These are phyloP conservation scores for Euleptes europaea DNA, from an alignment of 2,113 vertebrate species.

Conservation along the genomic window DNA sequence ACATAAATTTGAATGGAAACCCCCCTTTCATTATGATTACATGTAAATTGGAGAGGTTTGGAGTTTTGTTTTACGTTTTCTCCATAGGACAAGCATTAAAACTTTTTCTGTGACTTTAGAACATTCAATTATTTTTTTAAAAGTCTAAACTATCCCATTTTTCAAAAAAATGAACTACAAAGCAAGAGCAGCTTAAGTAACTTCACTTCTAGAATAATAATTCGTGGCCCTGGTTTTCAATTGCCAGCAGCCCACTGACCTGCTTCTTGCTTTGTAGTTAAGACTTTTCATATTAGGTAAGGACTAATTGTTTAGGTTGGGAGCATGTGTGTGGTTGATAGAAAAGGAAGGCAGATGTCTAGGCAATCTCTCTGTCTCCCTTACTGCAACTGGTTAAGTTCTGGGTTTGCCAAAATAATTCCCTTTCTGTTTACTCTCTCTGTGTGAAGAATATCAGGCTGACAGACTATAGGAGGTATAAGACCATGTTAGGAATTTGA, in stretches of 20 bases:
- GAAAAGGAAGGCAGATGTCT: background rate
- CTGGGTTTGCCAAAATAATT: background rate
- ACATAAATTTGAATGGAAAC: background rate
- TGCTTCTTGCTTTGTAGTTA: background rate
- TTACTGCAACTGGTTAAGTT: background rate
- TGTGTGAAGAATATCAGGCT: background rate
- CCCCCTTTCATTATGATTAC: background rate
- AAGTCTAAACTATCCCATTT: background rate
- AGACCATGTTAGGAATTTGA: background rate
- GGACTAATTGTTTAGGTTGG: background rate
- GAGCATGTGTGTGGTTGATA: background rate
- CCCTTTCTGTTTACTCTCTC: background rate
- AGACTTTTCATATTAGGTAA: background rate
- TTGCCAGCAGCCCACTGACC: fast-evolving
- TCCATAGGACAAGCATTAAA: background rate
- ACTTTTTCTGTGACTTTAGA: background rate
- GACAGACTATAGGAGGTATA: no score
- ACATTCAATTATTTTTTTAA: background rate
- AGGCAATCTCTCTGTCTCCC: background rate
- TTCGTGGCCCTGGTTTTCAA: background rate
- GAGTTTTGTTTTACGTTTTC: background rate
- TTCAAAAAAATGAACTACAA: background rate
- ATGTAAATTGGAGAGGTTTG: background rate
- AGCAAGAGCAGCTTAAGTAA: background rate
- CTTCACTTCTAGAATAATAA: background rate